Evolutionary conservation across 1,140 invertebrate species (phyloP).

Genomic region (Cotesia typhae): DNA sequence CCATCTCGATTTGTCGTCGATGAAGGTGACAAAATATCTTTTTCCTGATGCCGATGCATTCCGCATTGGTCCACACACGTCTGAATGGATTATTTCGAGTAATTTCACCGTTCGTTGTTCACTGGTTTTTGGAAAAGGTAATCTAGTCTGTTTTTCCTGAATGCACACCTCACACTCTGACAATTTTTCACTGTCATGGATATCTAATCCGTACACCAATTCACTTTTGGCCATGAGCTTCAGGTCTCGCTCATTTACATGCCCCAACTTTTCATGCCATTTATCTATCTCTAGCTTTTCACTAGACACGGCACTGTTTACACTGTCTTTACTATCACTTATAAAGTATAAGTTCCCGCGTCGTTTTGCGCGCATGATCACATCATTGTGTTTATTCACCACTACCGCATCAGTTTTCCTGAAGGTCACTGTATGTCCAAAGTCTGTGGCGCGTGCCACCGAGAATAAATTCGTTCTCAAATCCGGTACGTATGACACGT

Average conservation of each 20-base stretch:
- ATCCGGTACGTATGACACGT: conserved; percentile 23
- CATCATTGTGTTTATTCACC: conserved; percentile 3
- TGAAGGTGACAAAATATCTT: conserved; percentile 58
- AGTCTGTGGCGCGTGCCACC: conserved; percentile 12
- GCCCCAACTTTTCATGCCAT: conserved; percentile 32
- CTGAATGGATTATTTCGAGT: conserved; percentile 24
- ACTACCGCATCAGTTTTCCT: conserved; percentile 6
- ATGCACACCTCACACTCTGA: conserved; percentile 34
- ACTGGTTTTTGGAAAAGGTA: conserved; percentile 25
- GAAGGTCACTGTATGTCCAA: conserved; percentile 21
- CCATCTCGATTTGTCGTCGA: conserved; percentile 54
- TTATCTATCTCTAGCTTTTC: conserved; percentile 17
- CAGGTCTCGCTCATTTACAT: conserved; percentile 29
- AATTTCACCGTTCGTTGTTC: conserved; percentile 26
- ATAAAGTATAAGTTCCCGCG: conserved; percentile 3
- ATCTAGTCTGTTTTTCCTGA: conserved; percentile 23
- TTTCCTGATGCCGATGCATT: conserved; percentile 31
- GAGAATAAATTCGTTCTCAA: conserved; percentile 28
- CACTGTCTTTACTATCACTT: neutral
- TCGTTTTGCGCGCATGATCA: neutral
- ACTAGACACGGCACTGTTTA: neutral
- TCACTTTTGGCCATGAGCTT: conserved; percentile 20
- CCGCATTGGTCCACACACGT: conserved; percentile 34
- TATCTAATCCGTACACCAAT: conserved; percentile 23
- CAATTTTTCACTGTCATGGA: conserved; percentile 20